Evolutionary conservation across 2,797 vertebrate genomes (phyloP).

Genomic region (Percopsis omiscomaycus): DNA sequence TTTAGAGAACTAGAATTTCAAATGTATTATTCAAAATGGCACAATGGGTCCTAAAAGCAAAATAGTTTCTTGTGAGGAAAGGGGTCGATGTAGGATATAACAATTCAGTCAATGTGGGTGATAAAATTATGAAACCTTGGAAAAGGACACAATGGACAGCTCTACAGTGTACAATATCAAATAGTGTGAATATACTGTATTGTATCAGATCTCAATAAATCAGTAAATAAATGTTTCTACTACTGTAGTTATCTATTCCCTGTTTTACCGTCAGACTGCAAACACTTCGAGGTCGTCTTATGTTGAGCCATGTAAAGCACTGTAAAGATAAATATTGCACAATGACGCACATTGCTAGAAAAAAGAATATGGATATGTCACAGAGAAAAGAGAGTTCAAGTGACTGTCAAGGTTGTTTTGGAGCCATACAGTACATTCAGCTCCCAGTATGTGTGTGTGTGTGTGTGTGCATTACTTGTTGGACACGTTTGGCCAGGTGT

Average conservation of each 20-base stretch:
- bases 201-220: too few species aligned
- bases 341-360: constrained; percentile 53
- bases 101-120: too few species aligned
- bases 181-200: too few species aligned
- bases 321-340: neutral
- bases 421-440: too few species aligned
- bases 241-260: neutral
- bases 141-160: too few species aligned
- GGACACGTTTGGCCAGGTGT: constrained; percentile 56
- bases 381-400: too few species aligned
- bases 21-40: constrained; percentile 71
- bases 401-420: too few species aligned
- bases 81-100: neutral
- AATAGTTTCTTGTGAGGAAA: neutral
- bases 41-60: constrained; percentile 79
- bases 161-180: too few species aligned
- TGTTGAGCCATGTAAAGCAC: neutral
- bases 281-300: too few species aligned
- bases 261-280: neutral
- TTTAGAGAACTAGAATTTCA: neutral
- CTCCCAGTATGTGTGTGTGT: too few species aligned
- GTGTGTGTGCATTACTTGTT: constrained; percentile 52
- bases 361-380: constrained; percentile 10
- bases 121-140: too few species aligned
- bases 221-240: neutral